phyloP scores from a whole-genome alignment of 2,797 vertebrate genomes.

The Pelochelys cantorii region DNA sequence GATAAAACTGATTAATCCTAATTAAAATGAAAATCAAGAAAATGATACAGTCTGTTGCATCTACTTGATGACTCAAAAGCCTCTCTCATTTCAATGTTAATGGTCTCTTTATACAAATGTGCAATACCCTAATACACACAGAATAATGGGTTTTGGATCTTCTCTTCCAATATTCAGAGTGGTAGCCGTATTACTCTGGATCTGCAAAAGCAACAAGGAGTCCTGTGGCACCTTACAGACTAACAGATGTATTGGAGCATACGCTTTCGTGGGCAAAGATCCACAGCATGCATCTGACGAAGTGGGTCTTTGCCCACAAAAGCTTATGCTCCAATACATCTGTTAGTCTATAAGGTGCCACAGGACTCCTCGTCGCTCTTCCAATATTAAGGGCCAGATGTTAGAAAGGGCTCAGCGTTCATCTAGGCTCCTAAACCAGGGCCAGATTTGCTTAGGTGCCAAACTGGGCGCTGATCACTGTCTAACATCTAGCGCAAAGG shows the following conservation, averaged over 20 bases:
- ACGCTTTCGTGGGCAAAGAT: too few species aligned
- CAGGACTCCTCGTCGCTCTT: neutral
- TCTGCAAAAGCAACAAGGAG: too few species aligned
- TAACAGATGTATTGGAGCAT: too few species aligned
- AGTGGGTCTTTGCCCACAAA: too few species aligned
- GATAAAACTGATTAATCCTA: slow-evolving; percentile 74
- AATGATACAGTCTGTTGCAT: slow-evolving; percentile 72
- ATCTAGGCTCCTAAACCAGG: slow-evolving; percentile 26
- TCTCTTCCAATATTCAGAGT: slow-evolving; percentile 10
- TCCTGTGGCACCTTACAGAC: too few species aligned
- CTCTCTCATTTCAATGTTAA: slow-evolving; percentile 70
- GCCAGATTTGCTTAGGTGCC: neutral
- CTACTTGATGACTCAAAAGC: slow-evolving; percentile 72
- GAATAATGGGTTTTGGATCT: slow-evolving; percentile 47
- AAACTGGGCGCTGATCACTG: neutral
- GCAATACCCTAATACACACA: neutral
- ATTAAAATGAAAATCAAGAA: slow-evolving; percentile 74
- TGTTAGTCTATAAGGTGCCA: too few species aligned
- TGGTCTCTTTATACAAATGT: slow-evolving; percentile 65
- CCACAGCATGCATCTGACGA: too few species aligned
- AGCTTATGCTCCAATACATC: too few species aligned
- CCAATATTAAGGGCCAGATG: slow-evolving; percentile 20
- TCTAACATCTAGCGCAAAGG: neutral
- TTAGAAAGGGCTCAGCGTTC: slow-evolving; percentile 30
- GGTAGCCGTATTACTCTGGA: too few species aligned